phyloP scores from a whole-genome alignment of 2,113 vertebrate species.

The Columba janthina region DNA sequence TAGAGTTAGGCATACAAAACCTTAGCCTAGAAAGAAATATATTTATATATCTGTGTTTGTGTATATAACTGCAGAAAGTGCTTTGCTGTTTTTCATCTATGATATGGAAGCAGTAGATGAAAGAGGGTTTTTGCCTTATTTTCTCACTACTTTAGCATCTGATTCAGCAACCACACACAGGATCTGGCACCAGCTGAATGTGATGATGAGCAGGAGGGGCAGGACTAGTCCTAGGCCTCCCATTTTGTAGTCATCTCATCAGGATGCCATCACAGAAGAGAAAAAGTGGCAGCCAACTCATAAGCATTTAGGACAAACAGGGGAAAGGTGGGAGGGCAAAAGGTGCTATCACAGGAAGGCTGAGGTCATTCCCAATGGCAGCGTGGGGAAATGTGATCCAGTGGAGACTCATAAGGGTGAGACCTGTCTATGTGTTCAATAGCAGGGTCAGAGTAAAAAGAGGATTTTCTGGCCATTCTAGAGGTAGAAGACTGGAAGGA shows the following conservation, averaged over 20 bases:
- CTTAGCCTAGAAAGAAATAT: not conserved
- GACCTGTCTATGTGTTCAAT: not conserved
- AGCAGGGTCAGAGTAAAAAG: not conserved
- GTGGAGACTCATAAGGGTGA: not conserved
- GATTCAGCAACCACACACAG: not conserved
- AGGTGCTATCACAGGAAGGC: not conserved
- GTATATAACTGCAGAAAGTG: not conserved
- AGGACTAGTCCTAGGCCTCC: not conserved
- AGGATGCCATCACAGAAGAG: not conserved
- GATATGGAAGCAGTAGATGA: not conserved
- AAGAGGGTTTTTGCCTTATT: not conserved
- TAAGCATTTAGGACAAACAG: not conserved
- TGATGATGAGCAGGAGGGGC: not conserved
- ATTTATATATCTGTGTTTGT: not conserved
- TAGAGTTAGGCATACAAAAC: not conserved
- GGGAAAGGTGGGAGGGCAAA: not conserved
- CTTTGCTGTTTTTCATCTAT: not conserved
- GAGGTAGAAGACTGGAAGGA: not conserved
- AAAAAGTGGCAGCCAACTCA: not conserved
- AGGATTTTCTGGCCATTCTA: not conserved
- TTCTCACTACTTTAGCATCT: not conserved
- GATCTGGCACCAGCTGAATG: not conserved
- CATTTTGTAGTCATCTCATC: not conserved
- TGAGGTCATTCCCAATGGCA: not conserved
- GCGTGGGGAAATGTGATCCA: not conserved